Evolutionary conservation across 2,888 invertebrate species (phyloP).

Genomic region (Metellina segmentata): DNA sequence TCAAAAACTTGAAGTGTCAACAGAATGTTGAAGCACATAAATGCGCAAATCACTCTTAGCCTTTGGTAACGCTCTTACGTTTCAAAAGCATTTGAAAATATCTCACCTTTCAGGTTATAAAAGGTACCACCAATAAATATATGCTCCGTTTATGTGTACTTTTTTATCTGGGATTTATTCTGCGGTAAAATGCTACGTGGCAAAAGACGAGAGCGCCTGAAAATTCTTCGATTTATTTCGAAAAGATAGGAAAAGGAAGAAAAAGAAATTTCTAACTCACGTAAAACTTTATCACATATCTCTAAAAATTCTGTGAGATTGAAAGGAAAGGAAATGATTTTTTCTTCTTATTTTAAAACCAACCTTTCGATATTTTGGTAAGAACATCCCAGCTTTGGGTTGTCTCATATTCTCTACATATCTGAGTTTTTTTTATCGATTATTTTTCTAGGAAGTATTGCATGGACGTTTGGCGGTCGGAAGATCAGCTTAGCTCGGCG

Average conservation of each 20-base stretch:
- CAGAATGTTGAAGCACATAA: neutral
- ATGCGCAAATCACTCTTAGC: neutral
- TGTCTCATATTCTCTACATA: constrained; percentile 30
- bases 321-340: constrained; percentile 19
- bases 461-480: neutral
- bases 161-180: constrained; percentile 35
- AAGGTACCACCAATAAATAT: constrained; percentile 47
- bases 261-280: constrained; percentile 51
- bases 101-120: constrained; percentile 40
- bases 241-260: constrained; percentile 24
- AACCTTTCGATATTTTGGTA: neutral
- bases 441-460: neutral
- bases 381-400: constrained; percentile 26
- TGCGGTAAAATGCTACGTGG: constrained; percentile 34
- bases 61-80: neutral
- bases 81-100: constrained; percentile 37
- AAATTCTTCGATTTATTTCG: constrained; percentile 59
- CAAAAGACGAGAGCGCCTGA: constrained; percentile 44
- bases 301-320: constrained; percentile 37
- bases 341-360: constrained; percentile 7
- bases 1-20: neutral
- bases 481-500: neutral
- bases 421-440: neutral
- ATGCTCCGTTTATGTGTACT: constrained; percentile 26
- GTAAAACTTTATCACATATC: constrained; percentile 62